These are phyloP conservation scores for Macrochelys suwanniensis DNA, from an alignment of 2,797 vertebrate genomes.

Conservation along the genomic window DNA sequence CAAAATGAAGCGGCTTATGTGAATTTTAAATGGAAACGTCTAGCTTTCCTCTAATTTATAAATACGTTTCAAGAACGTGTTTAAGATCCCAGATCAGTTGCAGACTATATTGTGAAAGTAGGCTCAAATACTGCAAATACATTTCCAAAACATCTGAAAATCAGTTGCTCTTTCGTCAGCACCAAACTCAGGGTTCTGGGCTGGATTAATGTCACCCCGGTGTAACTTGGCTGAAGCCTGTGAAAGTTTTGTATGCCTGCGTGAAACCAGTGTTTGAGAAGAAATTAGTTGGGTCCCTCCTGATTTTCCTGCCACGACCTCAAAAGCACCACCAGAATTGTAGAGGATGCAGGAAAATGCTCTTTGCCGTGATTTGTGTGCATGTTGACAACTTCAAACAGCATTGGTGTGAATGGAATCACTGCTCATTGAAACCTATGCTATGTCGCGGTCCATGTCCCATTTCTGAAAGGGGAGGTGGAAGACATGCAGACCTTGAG, in stretches of 20 bases:
- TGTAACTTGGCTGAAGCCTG: neutral
- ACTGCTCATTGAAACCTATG: rapidly evolving
- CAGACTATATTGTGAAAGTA: neutral
- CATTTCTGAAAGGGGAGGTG: neutral
- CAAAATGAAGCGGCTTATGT: neutral
- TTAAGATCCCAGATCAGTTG: neutral
- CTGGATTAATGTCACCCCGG: neutral
- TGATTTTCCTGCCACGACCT: neutral
- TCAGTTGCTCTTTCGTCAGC: neutral
- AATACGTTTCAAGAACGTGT: neutral
- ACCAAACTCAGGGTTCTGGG: neutral
- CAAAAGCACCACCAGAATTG: neutral
- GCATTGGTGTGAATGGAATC: rapidly evolving
- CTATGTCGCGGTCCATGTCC: neutral
- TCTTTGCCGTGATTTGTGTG: neutral
- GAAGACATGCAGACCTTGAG: neutral
- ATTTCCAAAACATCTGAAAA: neutral
- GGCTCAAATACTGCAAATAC: neutral
- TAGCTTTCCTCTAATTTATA: neutral
- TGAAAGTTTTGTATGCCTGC: neutral
- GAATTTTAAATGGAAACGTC: neutral
- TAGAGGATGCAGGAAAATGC: neutral
- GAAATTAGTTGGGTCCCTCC: neutral
- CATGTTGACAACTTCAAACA: neutral
- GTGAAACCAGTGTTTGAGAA: neutral